Conservation (phyloP, 2,888 invertebrate species). For the Acleris literana region DNA sequence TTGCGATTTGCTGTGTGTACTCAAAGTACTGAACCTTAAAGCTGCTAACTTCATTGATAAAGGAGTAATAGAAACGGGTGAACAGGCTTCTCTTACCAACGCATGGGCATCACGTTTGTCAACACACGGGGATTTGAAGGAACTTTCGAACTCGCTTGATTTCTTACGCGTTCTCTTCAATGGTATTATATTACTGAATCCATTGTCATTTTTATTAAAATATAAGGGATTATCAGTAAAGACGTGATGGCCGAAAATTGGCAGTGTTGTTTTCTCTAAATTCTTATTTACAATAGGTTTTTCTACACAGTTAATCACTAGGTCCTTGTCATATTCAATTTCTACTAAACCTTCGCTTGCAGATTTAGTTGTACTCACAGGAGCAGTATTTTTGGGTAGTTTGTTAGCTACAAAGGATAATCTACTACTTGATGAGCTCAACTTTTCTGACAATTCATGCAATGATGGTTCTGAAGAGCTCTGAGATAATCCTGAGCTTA, state of each 20-base stretch:
- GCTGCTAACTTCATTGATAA: slow-evolving; percentile 84
- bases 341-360: slow-evolving; percentile 80
- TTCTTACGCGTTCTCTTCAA: slow-evolving; percentile 75
- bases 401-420: slow-evolving; percentile 58
- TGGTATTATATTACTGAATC: slow-evolving; percentile 64
- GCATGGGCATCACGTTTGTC: slow-evolving; percentile 72
- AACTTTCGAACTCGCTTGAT: slow-evolving; percentile 76
- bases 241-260: slow-evolving; percentile 77
- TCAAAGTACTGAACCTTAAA: slow-evolving; percentile 81
- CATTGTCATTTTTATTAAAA: slow-evolving; percentile 71
- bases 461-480: slow-evolving; percentile 74
- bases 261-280: slow-evolving; percentile 72
- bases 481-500: slow-evolving; percentile 61
- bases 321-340: slow-evolving; percentile 82
- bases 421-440: slow-evolving; percentile 61
- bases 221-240: slow-evolving; percentile 79
- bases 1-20: slow-evolving; percentile 68
- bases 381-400: slow-evolving; percentile 47
- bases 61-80: slow-evolving; percentile 82
- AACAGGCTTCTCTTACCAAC: slow-evolving; percentile 73
- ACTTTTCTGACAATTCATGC: slow-evolving; percentile 67
- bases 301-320: slow-evolving; percentile 72
- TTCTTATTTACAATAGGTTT: slow-evolving; percentile 58
- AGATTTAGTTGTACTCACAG: slow-evolving; percentile 71
- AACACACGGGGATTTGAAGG: slow-evolving; percentile 74